Conservation (phyloP, 1,140 invertebrate species). For the Sycobia sp. region DNA sequence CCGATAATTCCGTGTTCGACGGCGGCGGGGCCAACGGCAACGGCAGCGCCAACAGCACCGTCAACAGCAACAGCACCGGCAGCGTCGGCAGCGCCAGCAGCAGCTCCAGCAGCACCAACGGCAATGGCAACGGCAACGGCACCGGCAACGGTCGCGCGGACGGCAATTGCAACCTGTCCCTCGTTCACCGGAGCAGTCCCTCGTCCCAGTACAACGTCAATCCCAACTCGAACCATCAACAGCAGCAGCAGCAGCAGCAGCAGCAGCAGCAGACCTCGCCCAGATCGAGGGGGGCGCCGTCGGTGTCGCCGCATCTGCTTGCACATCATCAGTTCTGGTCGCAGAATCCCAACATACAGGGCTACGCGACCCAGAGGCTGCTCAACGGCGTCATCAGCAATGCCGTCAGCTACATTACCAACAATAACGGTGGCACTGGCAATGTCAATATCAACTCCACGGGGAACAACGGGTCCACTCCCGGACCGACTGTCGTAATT, state of each 20-base stretch:
- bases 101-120: slow-evolving; percentile 41
- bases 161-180: slow-evolving; percentile 12
- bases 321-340: slow-evolving; percentile 60
- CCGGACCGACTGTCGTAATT: slow-evolving; percentile 46
- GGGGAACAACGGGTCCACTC: slow-evolving; percentile 43
- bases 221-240: slow-evolving; percentile 48
- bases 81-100: slow-evolving; percentile 43
- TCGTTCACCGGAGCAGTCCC: slow-evolving; percentile 53
- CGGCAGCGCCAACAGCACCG: slow-evolving; percentile 44
- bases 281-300: slow-evolving; percentile 54
- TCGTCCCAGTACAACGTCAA: slow-evolving; percentile 55
- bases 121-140: slow-evolving; percentile 45
- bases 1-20: slow-evolving; percentile 64
- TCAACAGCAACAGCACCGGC: slow-evolving; percentile 34
- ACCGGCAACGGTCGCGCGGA: slow-evolving; percentile 3
- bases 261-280: slow-evolving; percentile 57
- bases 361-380: slow-evolving; percentile 61
- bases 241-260: slow-evolving; percentile 45
- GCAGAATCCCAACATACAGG: slow-evolving; percentile 61
- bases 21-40: slow-evolving; percentile 51
- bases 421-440: slow-evolving; percentile 30
- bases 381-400: slow-evolving; percentile 60
- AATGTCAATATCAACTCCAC: slow-evolving; percentile 18
- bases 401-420: slow-evolving; percentile 55
- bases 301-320: slow-evolving; percentile 59